phyloP scores from a whole-genome alignment of 2,113 vertebrate genomes.

The Syrrhaptes paradoxus region DNA sequence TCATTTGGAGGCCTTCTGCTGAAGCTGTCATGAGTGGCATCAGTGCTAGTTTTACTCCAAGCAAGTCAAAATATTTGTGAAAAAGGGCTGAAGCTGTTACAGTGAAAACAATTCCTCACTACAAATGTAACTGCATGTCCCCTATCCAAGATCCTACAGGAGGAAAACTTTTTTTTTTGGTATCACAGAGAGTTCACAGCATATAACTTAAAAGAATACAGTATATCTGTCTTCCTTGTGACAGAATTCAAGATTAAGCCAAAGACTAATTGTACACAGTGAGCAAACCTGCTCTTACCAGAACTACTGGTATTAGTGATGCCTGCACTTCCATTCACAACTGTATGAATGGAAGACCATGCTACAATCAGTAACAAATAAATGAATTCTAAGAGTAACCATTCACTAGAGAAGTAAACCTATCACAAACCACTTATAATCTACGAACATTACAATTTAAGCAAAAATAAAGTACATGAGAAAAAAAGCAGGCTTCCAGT shows the following conservation, averaged over 20 bases:
- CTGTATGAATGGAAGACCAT: background rate
- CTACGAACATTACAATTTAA: background rate
- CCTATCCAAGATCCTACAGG: background rate
- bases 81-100: background rate
- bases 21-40: background rate
- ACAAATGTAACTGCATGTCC: background rate
- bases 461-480: background rate
- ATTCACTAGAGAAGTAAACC: background rate
- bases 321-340: background rate
- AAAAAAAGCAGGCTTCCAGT: background rate
- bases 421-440: background rate
- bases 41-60: background rate
- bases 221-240: background rate
- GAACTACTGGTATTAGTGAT: background rate
- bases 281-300: background rate
- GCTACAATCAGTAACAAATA: background rate
- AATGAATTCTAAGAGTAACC: background rate
- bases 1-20: background rate
- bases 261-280: background rate
- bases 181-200: background rate
- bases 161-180: background rate
- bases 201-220: background rate
- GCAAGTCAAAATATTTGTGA: background rate
- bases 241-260: background rate
- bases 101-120: background rate